Percentiles rank a stretch among this genome's conserved stretches.
Conservation (phyloP, 2,113 vertebrate genomes). For the Cardinalis cardinalis region DNA sequence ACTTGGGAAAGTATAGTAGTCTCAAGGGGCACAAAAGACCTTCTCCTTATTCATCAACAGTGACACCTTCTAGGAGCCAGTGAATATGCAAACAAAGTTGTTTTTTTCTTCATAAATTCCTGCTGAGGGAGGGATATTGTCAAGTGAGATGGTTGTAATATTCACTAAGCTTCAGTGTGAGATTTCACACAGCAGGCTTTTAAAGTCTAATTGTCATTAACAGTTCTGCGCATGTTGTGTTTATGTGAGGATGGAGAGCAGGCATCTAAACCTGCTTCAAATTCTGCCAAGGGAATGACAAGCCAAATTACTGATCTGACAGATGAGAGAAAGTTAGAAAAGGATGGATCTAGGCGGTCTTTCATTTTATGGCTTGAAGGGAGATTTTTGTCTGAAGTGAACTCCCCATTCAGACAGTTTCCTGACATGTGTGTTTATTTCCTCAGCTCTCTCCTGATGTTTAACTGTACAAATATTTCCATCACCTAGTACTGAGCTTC, state of each 20-base stretch:
- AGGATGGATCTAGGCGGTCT: background rate
- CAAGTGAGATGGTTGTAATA: background rate
- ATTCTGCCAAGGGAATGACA: background rate
- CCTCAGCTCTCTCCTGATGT: background rate
- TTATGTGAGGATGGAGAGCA: background rate
- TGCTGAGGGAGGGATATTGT: background rate
- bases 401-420: background rate
- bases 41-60: background rate
- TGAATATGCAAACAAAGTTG: background rate
- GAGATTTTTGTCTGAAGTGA: background rate
- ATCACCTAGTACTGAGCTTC: background rate
- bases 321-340: background rate
- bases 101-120: background rate
- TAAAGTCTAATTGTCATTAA: background rate
- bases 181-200: background rate
- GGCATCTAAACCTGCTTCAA: background rate
- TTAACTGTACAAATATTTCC: conserved; percentile 26
- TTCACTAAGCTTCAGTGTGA: background rate
- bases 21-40: background rate
- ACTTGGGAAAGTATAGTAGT: background rate
- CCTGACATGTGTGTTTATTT: background rate
- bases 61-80: background rate
- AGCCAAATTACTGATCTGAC: background rate
- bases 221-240: background rate
- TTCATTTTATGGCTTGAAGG: background rate